Conservation (phyloP, 2,888 invertebrate species). For the Lycia hirtaria region DNA sequence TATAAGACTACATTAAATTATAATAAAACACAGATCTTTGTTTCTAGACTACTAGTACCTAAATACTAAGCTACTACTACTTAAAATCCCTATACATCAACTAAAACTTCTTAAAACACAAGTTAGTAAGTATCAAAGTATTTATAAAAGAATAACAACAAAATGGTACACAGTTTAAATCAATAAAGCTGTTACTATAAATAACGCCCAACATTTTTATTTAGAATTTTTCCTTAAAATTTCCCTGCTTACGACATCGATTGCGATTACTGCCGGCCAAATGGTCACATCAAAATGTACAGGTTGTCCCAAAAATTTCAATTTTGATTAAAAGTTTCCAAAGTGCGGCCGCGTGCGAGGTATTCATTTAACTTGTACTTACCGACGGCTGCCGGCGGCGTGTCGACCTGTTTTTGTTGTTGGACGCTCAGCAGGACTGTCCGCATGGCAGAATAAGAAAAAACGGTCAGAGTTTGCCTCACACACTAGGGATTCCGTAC, state of each 20-base stretch:
- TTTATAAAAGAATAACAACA: too few relatives aligned
- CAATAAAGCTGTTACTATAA: background rate
- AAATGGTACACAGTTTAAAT: too few relatives aligned
- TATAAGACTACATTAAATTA: too few relatives aligned
- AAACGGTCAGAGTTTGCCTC: conserved; percentile 5
- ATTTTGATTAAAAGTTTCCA: conserved; percentile 67
- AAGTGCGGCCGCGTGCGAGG: conserved; percentile 46
- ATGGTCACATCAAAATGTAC: conserved; percentile 17
- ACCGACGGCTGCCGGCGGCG: conserved; percentile 40
- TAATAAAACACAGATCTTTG: too few relatives aligned
- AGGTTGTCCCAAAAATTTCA: conserved; percentile 50
- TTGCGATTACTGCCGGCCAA: background rate
- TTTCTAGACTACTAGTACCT: too few relatives aligned
- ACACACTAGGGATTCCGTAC: too few relatives aligned
- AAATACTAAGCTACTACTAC: too few relatives aligned
- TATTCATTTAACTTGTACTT: conserved; percentile 71
- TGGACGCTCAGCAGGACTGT: conserved; percentile 27
- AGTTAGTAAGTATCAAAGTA: too few relatives aligned
- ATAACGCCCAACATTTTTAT: background rate
- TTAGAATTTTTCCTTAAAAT: background rate
- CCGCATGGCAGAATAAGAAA: conserved; percentile 8
- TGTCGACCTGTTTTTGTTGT: conserved; percentile 27
- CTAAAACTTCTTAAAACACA: too few relatives aligned
- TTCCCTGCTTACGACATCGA: background rate
- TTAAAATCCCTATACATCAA: too few relatives aligned